A percentile compares a stretch with the other conserved stretches of the same genome.
Evolutionary conservation across 2,888 invertebrate species (phyloP).

Genomic region (Standfussiana lucernea): DNA sequence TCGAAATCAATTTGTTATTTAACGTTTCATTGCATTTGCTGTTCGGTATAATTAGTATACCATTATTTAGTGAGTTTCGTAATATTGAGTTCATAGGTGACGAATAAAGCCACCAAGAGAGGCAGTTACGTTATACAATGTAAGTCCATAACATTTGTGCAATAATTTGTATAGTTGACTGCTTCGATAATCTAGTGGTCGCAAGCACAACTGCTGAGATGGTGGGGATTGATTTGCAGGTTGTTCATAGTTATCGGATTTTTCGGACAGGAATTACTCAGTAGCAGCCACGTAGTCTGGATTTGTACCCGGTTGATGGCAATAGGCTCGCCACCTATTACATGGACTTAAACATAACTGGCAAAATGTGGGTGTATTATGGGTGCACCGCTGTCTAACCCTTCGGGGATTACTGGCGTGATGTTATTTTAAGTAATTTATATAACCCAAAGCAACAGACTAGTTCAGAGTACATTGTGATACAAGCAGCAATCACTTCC

Average conservation of each 20-base stretch:
- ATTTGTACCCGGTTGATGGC: too few relatives aligned
- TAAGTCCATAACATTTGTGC: background rate
- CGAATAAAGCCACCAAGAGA: background rate
- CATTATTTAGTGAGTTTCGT: background rate
- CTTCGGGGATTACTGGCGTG: background rate
- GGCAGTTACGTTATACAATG: background rate
- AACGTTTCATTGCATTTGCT: background rate
- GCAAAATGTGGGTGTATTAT: background rate
- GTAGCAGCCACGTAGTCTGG: background rate
- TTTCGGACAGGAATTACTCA: background rate
- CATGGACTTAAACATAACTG: too few relatives aligned
- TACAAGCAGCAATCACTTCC: background rate
- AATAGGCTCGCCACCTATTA: background rate
- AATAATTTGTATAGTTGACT: background rate
- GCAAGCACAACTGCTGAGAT: background rate
- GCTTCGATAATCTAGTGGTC: background rate
- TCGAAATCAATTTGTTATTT: constrained; percentile 4
- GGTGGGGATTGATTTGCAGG: background rate
- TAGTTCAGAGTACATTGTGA: background rate
- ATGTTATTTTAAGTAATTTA: background rate
- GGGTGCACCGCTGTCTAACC: background rate
- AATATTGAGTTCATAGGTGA: background rate
- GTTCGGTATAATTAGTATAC: background rate
- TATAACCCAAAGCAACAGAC: background rate
- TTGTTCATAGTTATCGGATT: background rate